Percentiles rank a stretch among this genome's conserved stretches.
phyloP scores from a whole-genome alignment of 2,113 vertebrate species.

The Pluvialis apricaria region DNA sequence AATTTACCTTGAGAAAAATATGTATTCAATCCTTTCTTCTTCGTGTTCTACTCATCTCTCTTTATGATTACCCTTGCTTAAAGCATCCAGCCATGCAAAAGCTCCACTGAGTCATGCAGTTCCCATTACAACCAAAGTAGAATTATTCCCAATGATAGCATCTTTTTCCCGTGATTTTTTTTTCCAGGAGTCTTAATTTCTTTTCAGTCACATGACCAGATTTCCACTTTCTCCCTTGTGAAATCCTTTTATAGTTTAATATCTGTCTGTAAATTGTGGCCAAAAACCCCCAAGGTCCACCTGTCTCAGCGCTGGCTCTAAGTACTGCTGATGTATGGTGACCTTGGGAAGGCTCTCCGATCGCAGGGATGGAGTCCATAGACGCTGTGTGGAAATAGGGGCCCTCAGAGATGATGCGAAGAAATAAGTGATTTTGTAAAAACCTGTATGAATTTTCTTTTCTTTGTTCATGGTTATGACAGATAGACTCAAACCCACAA shows the following conservation, averaged over 20 bases:
- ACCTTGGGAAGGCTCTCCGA: background rate
- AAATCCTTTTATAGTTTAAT: background rate
- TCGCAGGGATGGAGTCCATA: background rate
- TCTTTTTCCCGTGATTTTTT: background rate
- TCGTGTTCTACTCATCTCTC: slow-evolving; percentile 10
- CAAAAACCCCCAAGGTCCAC: background rate
- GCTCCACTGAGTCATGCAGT: slow-evolving; percentile 17
- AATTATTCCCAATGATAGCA: slow-evolving; percentile 28
- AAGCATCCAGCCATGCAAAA: slow-evolving; percentile 43
- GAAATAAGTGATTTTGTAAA: background rate
- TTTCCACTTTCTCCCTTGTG: background rate
- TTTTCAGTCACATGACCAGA: background rate
- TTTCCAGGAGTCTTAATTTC: background rate
- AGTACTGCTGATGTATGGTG: background rate
- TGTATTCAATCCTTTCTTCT: background rate
- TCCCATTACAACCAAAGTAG: slow-evolving; percentile 8
- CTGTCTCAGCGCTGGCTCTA: background rate
- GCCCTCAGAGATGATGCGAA: background rate
- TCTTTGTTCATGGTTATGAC: background rate
- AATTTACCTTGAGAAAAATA: slow-evolving; percentile 30
- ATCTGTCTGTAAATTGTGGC: background rate
- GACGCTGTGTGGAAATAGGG: background rate
- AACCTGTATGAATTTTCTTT: background rate
- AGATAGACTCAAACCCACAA: background rate
- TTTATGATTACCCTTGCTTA: slow-evolving; percentile 39